A percentile compares a stretch with the other conserved stretches of the same genome.
Conservation (phyloP, 2,888 invertebrate species). For the Polydrusus tereticollis region DNA sequence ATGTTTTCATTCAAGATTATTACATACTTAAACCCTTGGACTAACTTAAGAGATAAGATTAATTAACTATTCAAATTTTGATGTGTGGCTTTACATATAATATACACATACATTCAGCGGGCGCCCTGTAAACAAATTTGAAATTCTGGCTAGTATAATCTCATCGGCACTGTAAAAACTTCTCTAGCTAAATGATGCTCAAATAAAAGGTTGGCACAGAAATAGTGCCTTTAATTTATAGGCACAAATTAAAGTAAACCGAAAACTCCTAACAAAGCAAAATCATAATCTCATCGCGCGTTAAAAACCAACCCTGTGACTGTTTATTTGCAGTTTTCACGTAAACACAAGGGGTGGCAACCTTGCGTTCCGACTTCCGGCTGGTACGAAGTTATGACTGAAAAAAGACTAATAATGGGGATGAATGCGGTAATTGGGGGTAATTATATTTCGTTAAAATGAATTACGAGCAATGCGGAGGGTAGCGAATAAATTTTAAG, state of each 20-base stretch:
- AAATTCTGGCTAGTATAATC: too few relatives aligned
- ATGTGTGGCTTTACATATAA: too few relatives aligned
- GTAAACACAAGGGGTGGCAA: conserved; percentile 34
- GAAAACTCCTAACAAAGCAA: conserved; percentile 8
- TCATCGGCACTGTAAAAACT: too few relatives aligned
- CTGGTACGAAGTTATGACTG: conserved; percentile 46
- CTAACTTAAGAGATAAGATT: too few relatives aligned
- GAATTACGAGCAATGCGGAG: conserved; percentile 24
- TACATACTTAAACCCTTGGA: too few relatives aligned
- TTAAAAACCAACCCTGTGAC: conserved; percentile 39
- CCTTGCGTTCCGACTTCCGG: conserved; percentile 43
- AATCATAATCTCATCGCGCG: conserved; percentile 34
- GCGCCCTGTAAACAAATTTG: too few relatives aligned
- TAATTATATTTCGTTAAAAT: conserved; percentile 41
- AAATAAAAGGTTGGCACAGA: too few relatives aligned
- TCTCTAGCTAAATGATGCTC: too few relatives aligned
- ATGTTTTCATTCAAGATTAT: too few relatives aligned
- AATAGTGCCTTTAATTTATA: too few relatives aligned
- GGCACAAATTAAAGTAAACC: background rate
- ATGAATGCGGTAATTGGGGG: conserved; percentile 44
- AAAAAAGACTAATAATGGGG: conserved; percentile 47
- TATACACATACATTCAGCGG: too few relatives aligned
- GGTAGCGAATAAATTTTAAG: background rate
- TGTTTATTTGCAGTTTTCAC: conserved; percentile 47
- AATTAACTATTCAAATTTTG: too few relatives aligned